A percentile compares a stretch with the other conserved stretches of the same genome.
phyloP scores from a whole-genome alignment of 2,888 invertebrate species.

The Aleiodes alternator region DNA sequence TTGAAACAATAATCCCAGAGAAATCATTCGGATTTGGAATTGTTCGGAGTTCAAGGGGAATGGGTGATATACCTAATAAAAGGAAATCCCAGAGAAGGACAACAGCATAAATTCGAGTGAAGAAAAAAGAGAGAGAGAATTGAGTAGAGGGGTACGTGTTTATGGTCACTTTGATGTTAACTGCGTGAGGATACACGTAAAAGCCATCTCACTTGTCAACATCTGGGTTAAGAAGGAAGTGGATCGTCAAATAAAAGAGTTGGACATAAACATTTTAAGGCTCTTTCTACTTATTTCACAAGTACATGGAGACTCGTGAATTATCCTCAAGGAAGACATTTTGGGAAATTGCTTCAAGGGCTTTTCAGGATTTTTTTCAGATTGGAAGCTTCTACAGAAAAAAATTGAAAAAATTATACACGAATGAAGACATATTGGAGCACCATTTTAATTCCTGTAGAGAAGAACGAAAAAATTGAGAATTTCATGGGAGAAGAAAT shows the following conservation, averaged over 20 bases:
- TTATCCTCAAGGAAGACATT: no score
- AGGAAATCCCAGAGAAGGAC: constrained; percentile 58
- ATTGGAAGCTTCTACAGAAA: no score
- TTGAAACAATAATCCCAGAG: constrained; percentile 69
- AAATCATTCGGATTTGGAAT: constrained; percentile 63
- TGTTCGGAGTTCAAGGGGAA: constrained; percentile 58
- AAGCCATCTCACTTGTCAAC: constrained; percentile 41
- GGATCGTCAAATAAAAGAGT: constrained; percentile 12
- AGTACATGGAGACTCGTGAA: not conserved
- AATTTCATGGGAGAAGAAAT: no score
- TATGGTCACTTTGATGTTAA: constrained; percentile 52
- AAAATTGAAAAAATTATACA: no score
- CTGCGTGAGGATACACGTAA: constrained; percentile 48
- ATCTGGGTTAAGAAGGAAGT: constrained; percentile 25
- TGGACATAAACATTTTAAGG: constrained; percentile 2
- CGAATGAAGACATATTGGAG: no score
- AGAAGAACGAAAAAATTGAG: no score
- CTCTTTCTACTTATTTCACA: constrained; percentile 34
- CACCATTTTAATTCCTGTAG: no score
- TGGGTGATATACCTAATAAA: constrained; percentile 56
- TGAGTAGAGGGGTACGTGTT: constrained; percentile 59
- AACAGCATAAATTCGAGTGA: constrained; percentile 21
- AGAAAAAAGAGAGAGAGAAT: constrained; percentile 18
- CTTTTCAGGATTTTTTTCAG: no score
- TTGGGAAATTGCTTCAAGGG: no score